Evolutionary conservation across 2,797 vertebrate genomes (phyloP).

Genomic region (Lagothrix lagotricha): DNA sequence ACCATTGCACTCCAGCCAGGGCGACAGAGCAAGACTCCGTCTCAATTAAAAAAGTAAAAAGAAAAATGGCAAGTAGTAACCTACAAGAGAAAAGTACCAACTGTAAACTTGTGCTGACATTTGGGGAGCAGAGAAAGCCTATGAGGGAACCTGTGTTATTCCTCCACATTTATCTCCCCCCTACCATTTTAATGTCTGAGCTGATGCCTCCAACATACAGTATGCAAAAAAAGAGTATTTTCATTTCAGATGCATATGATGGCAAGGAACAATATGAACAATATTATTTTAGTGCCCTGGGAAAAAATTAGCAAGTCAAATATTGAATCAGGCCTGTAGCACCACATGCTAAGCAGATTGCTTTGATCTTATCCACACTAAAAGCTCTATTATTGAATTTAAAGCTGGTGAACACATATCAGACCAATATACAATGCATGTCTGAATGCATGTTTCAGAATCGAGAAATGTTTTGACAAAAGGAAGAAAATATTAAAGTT

Average conservation of each 20-base stretch:
- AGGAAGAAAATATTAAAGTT: conserved; percentile 83
- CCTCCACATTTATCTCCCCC: neutral
- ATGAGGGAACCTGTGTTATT: neutral
- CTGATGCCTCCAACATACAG: neutral
- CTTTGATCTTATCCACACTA: conserved; percentile 93
- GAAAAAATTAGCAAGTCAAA: conserved; percentile 95
- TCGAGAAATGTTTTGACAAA: conserved; percentile 84
- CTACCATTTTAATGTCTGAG: conserved; percentile 24
- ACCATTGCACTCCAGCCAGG: neutral
- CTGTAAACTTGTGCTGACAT: rapidly evolving
- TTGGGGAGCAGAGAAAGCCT: neutral
- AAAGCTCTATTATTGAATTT: conserved; percentile 91
- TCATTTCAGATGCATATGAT: conserved; percentile 81
- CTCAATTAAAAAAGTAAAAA: neutral
- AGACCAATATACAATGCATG: conserved; percentile 85
- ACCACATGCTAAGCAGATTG: conserved; percentile 89
- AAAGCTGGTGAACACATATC: conserved; percentile 88
- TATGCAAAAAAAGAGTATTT: conserved; percentile 70
- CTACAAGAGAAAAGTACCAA: neutral
- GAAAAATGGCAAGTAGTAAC: neutral
- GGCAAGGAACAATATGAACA: conserved; percentile 86
- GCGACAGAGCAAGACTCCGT: neutral
- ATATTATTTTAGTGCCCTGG: conserved; percentile 89
- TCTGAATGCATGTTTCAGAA: conserved; percentile 83
- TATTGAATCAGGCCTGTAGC: conserved; percentile 90